phyloP scores from a whole-genome alignment of 2,797 vertebrate species.

The Trematomus bernacchii region DNA sequence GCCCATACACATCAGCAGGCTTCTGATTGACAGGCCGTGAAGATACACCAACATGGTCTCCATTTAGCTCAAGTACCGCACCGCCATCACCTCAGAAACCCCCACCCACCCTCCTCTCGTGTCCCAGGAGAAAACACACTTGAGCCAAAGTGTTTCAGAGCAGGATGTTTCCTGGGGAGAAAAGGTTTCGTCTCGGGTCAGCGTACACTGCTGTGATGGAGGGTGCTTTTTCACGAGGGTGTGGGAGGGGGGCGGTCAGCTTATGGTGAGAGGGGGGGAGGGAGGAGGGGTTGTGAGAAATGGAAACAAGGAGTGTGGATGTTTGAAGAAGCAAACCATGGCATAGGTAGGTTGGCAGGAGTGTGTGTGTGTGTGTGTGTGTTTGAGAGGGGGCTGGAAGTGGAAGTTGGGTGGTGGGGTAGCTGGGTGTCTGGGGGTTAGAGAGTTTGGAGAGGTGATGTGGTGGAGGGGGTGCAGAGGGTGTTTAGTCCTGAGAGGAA shows the following conservation, averaged over 20 bases:
- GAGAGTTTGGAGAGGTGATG: constrained; percentile 75
- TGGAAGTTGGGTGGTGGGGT: constrained; percentile 67
- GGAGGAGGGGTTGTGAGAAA: constrained; percentile 51
- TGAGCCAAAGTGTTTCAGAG: constrained; percentile 99
- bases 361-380: constrained; percentile 46
- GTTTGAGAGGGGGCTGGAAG: constrained; percentile 41
- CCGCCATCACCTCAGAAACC: constrained; percentile 72
- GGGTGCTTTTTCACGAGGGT: constrained; percentile 84
- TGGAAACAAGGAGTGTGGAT: constrained; percentile 61
- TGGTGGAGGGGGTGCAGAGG: constrained; percentile 65
- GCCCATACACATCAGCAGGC: constrained; percentile 77
- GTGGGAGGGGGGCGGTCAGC: constrained; percentile 54
- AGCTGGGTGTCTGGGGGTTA: constrained; percentile 58
- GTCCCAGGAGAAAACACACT: constrained; percentile 95
- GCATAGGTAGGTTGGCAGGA: constrained; percentile 64
- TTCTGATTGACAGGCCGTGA: constrained; percentile 95
- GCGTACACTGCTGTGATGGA: constrained; percentile 91
- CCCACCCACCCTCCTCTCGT: constrained; percentile 55
- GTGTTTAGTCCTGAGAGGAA: constrained; percentile 88
- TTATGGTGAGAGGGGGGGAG: constrained; percentile 59
- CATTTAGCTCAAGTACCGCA: constrained; percentile 96
- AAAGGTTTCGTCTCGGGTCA: constrained; percentile 98
- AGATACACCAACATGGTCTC: constrained; percentile 93
- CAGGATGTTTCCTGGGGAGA: constrained; percentile 99
- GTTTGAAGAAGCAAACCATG: constrained; percentile 54